Percentiles rank a stretch among this genome's conserved stretches.
These are phyloP conservation scores for Cyanistes caeruleus DNA, from an alignment of 2,113 vertebrate species.

Conservation along the genomic window DNA sequence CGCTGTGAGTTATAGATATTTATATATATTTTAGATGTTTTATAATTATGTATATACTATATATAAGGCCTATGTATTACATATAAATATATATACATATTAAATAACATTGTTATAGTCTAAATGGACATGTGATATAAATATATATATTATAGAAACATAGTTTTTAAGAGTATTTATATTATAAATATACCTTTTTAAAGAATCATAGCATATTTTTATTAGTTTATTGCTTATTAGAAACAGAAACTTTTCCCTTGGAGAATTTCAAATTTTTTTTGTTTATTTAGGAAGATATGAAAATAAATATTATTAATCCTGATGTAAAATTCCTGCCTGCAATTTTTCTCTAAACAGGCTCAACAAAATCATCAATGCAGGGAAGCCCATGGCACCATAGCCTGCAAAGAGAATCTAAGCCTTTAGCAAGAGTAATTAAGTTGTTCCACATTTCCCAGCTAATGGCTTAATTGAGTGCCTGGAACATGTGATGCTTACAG, in stretches of 20 bases:
- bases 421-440: slow-evolving; percentile 31
- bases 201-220: background rate
- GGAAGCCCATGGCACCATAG: background rate
- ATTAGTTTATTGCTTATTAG: background rate
- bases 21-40: background rate
- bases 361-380: background rate
- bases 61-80: background rate
- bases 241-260: background rate
- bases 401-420: background rate
- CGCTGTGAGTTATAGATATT: accelerated
- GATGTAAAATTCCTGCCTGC: background rate
- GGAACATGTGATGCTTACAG: background rate
- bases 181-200: background rate
- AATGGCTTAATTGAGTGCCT: background rate
- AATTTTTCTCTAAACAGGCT: background rate
- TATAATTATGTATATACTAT: background rate
- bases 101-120: too few species aligned
- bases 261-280: background rate
- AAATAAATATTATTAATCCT: background rate
- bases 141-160: background rate
- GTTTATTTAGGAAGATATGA: background rate
- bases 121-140: background rate
- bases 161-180: too few species aligned
- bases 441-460: slow-evolving; percentile 10
- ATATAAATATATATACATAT: background rate